Percentiles rank a stretch among this genome's conserved stretches.
Conservation (phyloP, 2,797 vertebrate species). For the Leptatherina wallacei region DNA sequence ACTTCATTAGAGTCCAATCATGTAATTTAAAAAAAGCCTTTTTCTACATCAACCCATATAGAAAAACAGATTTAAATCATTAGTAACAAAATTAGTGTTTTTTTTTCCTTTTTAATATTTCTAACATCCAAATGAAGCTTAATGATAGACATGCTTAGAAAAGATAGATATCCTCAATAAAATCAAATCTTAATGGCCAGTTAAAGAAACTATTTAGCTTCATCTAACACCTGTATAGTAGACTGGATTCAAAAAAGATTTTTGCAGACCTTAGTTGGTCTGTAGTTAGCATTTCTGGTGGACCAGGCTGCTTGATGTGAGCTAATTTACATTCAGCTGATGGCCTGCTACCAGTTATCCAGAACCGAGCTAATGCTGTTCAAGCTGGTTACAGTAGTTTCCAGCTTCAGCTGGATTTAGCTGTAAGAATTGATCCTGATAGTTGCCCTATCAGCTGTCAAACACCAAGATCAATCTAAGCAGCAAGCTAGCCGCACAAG, state of each 20-base stretch:
- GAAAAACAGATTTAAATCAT: background rate
- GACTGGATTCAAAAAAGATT: background rate
- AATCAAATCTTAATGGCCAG: background rate
- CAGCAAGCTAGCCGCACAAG: background rate
- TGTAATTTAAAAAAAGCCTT: background rate
- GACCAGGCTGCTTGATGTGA: background rate
- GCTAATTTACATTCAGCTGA: background rate
- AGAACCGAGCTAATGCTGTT: background rate
- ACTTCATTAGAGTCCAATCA: slow-evolving; percentile 16
- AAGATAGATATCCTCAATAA: background rate
- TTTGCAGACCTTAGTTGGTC: too few species aligned
- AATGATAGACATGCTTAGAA: background rate
- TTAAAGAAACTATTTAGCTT: background rate
- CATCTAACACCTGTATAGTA: background rate
- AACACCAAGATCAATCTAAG: background rate
- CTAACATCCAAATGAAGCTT: background rate
- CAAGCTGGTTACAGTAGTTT: background rate
- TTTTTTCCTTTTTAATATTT: background rate
- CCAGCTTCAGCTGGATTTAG: slow-evolving; percentile 2
- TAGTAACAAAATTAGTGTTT: background rate
- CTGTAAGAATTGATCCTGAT: slow-evolving; percentile 1
- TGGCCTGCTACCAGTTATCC: background rate
- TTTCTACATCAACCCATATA: background rate
- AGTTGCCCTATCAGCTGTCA: background rate
- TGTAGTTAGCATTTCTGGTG: background rate